A percentile compares a stretch with the other conserved stretches of the same genome.
Evolutionary conservation across 2,797 vertebrate species (phyloP).

Genomic region (Apodemus agrarius): DNA sequence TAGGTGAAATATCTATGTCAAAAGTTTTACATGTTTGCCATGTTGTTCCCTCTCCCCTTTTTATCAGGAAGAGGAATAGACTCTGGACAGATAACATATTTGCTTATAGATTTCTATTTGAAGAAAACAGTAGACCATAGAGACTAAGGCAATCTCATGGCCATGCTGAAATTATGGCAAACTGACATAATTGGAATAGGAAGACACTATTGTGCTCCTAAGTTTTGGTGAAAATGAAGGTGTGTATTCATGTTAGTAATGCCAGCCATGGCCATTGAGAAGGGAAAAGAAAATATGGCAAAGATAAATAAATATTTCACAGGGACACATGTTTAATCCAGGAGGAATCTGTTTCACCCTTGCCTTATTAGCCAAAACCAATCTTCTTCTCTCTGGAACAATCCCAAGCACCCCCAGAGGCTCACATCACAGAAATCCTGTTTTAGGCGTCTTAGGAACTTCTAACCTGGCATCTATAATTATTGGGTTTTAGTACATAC

Average conservation of each 20-base stretch:
- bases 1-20: not conserved
- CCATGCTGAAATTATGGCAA: not conserved
- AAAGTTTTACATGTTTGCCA: not conserved
- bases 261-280: not conserved
- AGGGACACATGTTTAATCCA: not conserved
- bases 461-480: not conserved
- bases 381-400: not conserved
- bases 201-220: not conserved
- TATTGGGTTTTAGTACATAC: not conserved
- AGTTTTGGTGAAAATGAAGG: not conserved
- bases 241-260: not conserved
- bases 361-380: not conserved
- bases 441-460: not conserved
- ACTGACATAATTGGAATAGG: not conserved
- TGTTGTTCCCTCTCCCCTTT: not conserved
- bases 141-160: not conserved
- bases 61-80: not conserved
- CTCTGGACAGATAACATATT: not conserved
- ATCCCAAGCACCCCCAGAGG: not conserved
- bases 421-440: not conserved
- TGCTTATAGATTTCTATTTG: not conserved
- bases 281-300: not conserved
- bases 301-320: not conserved
- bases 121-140: not conserved
- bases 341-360: not conserved